These are phyloP conservation scores for Ictalurus furcatus DNA, from an alignment of 2,113 vertebrate genomes.

Conservation along the genomic window DNA sequence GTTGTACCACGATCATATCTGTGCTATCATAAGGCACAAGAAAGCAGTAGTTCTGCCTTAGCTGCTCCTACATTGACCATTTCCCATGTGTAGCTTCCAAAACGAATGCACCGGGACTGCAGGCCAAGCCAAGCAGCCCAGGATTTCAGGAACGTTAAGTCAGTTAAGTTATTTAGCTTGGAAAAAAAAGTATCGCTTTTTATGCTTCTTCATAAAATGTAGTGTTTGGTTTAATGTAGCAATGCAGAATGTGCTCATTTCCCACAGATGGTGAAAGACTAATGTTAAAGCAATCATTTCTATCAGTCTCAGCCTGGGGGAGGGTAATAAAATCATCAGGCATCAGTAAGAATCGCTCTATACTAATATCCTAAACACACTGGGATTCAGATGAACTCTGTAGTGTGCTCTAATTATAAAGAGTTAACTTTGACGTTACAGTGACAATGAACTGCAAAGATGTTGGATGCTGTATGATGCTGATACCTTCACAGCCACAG, in stretches of 20 bases:
- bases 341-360: not conserved
- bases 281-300: conserved; percentile 12
- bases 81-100: conserved; percentile 5
- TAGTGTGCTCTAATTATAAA: not conserved
- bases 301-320: not conserved
- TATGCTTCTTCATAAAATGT: conserved; percentile 10
- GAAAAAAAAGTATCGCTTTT: not conserved
- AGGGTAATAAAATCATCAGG: not conserved
- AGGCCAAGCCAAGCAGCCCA: conserved; percentile 7
- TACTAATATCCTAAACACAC: not conserved
- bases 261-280: not conserved
- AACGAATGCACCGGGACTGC: not conserved
- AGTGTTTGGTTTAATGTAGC: not conserved
- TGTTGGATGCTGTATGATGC: conserved; percentile 3
- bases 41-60: not conserved
- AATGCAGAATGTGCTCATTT: conserved; percentile 18
- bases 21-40: not conserved
- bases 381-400: conserved; percentile 6
- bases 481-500: conserved; percentile 19
- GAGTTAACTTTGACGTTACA: not conserved
- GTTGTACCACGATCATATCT: not conserved
- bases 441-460: not conserved
- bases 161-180: conserved; percentile 19
- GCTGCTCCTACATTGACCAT: not conserved
- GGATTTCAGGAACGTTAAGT: conserved; percentile 13